Conservation (phyloP, 2,113 vertebrate species). For the Stercorarius parasiticus region DNA sequence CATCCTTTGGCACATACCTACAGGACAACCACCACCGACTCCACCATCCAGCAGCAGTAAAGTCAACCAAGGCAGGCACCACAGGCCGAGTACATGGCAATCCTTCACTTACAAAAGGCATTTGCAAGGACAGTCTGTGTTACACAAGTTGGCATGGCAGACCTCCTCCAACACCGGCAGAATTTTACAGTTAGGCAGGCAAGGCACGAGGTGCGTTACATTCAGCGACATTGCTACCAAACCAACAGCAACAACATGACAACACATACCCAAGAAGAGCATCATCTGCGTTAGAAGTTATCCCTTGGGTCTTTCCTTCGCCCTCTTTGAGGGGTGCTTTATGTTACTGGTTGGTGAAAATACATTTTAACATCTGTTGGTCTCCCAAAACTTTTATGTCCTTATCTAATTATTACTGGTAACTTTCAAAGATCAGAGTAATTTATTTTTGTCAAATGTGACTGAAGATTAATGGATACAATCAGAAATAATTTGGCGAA, state of each 20-base stretch:
- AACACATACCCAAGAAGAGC: neutral
- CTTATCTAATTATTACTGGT: conserved; percentile 73
- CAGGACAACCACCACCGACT: neutral
- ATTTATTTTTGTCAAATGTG: conserved; percentile 80
- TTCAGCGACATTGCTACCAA: neutral
- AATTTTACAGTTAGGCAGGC: neutral
- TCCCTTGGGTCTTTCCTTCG: neutral
- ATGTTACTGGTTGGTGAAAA: neutral
- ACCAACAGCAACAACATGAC: neutral
- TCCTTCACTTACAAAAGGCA: no score
- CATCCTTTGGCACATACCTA: neutral
- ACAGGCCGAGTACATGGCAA: neutral
- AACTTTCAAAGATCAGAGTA: conserved; percentile 81
- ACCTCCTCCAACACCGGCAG: neutral
- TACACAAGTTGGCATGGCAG: neutral
- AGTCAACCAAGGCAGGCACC: neutral
- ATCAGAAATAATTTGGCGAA: conserved; percentile 78
- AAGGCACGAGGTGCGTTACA: neutral
- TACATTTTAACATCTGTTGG: conserved; percentile 9
- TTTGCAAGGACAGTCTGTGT: neutral
- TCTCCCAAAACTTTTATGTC: conserved; percentile 63
- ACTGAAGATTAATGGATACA: conserved; percentile 81
- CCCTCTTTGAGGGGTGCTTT: neutral
- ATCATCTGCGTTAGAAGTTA: neutral
- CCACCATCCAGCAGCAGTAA: neutral